Base-by-base conservation (phyloP, 1,140 invertebrate genomes). In the Procambarus virginalis region DNA sequence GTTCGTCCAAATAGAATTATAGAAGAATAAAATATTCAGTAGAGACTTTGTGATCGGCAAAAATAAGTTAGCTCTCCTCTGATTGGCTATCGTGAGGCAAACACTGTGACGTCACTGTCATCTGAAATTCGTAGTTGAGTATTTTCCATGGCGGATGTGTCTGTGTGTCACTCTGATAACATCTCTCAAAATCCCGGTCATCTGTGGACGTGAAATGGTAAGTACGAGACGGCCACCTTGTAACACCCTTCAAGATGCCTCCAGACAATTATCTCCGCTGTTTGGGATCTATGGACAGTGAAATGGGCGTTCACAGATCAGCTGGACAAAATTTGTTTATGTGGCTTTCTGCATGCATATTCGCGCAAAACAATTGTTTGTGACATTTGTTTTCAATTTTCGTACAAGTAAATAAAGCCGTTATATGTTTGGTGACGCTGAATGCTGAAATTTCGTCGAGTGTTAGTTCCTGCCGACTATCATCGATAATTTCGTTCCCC, bases 51-150 rank as follows among this genome's bases (percentile, higher is more conserved):
- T 70, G n/a, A 49, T 60, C 20, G 20, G 6, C 60, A 10, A 22
- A 2, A 1, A 46, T 58, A 8, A 10, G 12, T 14, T 34, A 77
- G 34, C 85, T 68, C 55, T 22, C 46, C 14, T 34, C 86, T 76
- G 48, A 88, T 88, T 88, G 86, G 86, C 70, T 60, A 58, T 58
- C 45, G 86, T 48, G 70, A 83, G 48, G 78, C 86, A 88, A 88
- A 88, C 86, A 88, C 70, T 88, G 86, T 88, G 86, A 88, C 86
- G 86, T 88, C 86, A 88, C 70, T 46, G 45, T 82, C 86, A 34
- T 58, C 79, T 82, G 46, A 82, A 88, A 88, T 88, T 88, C 86
- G 86, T 88, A 82, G 86, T 88, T 68, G 73, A 73, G 68, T 46
- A 51, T 75, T 83, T 82, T 88, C 80, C 48, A 88, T 88, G 80